Evolutionary conservation across 2,113 vertebrate genomes (phyloP).

Genomic region (Crypturellus undulatus): DNA sequence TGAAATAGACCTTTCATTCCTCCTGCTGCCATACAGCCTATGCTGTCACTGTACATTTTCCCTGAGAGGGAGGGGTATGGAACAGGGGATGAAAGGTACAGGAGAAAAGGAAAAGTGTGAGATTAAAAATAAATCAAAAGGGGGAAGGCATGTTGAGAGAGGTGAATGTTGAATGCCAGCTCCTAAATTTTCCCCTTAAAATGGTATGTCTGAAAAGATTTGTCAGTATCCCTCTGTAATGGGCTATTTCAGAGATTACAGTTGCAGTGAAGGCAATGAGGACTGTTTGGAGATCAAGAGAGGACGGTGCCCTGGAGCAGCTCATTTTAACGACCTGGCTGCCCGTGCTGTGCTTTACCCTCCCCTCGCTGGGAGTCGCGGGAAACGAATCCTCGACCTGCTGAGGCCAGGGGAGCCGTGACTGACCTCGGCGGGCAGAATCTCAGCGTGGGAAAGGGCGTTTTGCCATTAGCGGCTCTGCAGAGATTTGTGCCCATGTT

Average conservation of each 20-base stretch:
- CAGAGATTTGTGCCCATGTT: neutral
- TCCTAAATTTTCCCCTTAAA: neutral
- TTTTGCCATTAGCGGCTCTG: neutral
- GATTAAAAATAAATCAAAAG: conserved; percentile 59
- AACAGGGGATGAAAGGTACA: neutral
- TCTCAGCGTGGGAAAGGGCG: fast-evolving
- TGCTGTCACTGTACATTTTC: neutral
- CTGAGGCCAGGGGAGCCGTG: neutral
- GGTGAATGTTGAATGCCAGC: neutral
- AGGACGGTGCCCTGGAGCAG: neutral
- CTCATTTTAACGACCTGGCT: neutral
- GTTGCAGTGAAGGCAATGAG: neutral
- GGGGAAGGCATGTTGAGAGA: neutral
- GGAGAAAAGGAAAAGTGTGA: neutral
- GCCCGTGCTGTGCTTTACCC: neutral
- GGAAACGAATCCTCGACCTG: neutral
- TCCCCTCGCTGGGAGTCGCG: neutral
- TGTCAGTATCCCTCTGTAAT: neutral
- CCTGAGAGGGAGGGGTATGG: neutral
- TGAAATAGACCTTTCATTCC: conserved; percentile 60
- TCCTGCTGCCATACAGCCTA: neutral
- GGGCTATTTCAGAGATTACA: neutral
- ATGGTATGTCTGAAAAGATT: neutral
- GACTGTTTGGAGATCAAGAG: neutral
- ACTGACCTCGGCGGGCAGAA: neutral